These are phyloP conservation scores for Schizopygopsis malacanthus DNA, from an alignment of 2,797 vertebrate genomes.

Conservation along the genomic window DNA sequence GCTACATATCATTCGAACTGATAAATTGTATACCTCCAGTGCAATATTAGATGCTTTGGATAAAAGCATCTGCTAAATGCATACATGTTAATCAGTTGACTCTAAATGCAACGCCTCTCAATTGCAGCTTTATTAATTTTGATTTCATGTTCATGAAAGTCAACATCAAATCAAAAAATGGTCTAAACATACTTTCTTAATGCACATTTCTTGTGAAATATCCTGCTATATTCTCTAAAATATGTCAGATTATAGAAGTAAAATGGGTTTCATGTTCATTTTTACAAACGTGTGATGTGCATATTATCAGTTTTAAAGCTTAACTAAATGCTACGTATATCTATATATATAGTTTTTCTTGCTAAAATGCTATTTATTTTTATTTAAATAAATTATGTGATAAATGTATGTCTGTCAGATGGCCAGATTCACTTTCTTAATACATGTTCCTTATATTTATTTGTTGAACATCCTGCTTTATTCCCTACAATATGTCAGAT, in stretches of 20 bases:
- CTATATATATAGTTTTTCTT: background rate
- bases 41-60: background rate
- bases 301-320: background rate
- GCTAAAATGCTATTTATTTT: background rate
- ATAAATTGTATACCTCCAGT: background rate
- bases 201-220: background rate
- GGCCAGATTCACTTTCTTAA: no score
- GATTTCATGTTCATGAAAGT: background rate
- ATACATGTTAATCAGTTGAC: background rate
- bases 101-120: background rate
- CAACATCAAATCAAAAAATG: background rate
- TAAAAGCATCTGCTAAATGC: background rate
- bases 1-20: background rate
- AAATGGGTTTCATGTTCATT: background rate
- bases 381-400: no score
- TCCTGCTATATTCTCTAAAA: background rate
- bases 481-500: background rate
- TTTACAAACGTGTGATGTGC: background rate
- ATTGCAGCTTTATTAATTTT: background rate
- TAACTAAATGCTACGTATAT: background rate
- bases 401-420: no score
- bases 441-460: background rate
- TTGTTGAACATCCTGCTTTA: background rate
- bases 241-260: background rate
- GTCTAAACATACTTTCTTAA: background rate